These are phyloP conservation scores for Bemisia tabaci DNA, from an alignment of 1,140 invertebrate species.

Conservation along the genomic window DNA sequence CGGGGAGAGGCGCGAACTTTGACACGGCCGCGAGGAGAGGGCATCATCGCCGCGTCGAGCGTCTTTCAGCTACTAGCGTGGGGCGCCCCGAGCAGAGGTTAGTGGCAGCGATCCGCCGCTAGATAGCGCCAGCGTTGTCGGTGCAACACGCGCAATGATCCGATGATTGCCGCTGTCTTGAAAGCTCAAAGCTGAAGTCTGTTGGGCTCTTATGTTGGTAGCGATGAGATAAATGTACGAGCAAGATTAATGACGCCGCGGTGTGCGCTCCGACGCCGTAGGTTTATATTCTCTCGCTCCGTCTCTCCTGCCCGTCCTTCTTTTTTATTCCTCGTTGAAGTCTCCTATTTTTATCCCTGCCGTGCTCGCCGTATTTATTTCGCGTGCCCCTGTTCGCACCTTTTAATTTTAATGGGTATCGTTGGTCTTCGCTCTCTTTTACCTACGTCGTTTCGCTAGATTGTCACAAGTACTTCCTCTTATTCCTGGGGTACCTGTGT, in stretches of 20 bases:
- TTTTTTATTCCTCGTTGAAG: background rate
- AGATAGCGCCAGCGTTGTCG: background rate
- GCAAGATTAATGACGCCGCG: background rate
- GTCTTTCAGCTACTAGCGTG: background rate
- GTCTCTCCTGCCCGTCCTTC: background rate
- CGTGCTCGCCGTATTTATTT: background rate
- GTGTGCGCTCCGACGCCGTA: background rate
- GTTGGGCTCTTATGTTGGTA: too few relatives aligned
- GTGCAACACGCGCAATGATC: slow-evolving; percentile 4
- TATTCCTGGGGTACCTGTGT: too few relatives aligned
- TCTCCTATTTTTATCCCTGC: background rate
- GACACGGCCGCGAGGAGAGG: background rate
- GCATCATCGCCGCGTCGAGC: background rate
- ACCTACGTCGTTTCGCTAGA: too few relatives aligned
- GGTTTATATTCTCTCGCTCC: background rate
- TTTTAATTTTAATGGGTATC: background rate
- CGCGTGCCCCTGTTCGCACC: background rate
- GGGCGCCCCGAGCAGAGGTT: background rate
- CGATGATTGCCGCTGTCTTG: background rate
- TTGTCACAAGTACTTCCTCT: too few relatives aligned
- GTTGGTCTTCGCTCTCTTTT: too few relatives aligned
- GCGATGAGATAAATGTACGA: background rate
- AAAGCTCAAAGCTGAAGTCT: background rate
- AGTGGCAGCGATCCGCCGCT: background rate
- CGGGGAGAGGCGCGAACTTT: background rate